phyloP scores from a whole-genome alignment of 2,888 invertebrate genomes.

The Thymelicus lineola region DNA sequence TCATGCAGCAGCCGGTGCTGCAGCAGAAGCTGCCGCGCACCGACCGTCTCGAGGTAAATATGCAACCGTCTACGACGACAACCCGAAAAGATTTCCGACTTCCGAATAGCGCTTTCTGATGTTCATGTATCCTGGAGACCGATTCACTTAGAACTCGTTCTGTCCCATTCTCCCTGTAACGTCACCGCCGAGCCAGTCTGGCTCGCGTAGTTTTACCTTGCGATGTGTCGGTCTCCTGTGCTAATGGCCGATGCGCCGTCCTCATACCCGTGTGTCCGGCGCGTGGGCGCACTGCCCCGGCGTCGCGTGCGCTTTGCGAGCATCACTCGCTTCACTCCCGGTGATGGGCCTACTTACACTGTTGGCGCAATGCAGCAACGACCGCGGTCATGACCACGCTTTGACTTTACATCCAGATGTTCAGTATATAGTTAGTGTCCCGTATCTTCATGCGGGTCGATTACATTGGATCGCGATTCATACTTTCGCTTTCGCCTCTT shows the following conservation, averaged over 20 bases:
- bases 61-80: slow-evolving; percentile 20
- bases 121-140: slow-evolving; percentile 68
- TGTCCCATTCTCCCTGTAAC: not conserved
- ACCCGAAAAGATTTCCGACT: slow-evolving; percentile 46
- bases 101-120: slow-evolving; percentile 71
- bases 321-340: slow-evolving; percentile 80
- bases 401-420: slow-evolving; percentile 21
- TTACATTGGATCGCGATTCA: slow-evolving; percentile 33
- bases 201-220: not conserved
- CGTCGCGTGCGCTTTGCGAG: slow-evolving; percentile 76
- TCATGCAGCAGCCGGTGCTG: slow-evolving; percentile 94
- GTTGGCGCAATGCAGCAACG: slow-evolving; percentile 67
- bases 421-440: slow-evolving; percentile 1
- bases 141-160: slow-evolving; percentile 47
- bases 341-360: slow-evolving; percentile 66
- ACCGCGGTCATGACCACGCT: slow-evolving; percentile 40
- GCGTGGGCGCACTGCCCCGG: slow-evolving; percentile 63
- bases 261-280: slow-evolving; percentile 63
- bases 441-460: not conserved
- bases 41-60: slow-evolving; percentile 96
- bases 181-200: not conserved
- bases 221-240: slow-evolving; percentile 65
- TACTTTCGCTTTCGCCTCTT: slow-evolving; percentile 43
- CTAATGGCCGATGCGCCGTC: slow-evolving; percentile 45
- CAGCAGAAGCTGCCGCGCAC: slow-evolving; percentile 97